Percentiles rank a stretch among this genome's conserved stretches.
phyloP scores from a whole-genome alignment of 2,113 vertebrate species.

The Strigops habroptila region DNA sequence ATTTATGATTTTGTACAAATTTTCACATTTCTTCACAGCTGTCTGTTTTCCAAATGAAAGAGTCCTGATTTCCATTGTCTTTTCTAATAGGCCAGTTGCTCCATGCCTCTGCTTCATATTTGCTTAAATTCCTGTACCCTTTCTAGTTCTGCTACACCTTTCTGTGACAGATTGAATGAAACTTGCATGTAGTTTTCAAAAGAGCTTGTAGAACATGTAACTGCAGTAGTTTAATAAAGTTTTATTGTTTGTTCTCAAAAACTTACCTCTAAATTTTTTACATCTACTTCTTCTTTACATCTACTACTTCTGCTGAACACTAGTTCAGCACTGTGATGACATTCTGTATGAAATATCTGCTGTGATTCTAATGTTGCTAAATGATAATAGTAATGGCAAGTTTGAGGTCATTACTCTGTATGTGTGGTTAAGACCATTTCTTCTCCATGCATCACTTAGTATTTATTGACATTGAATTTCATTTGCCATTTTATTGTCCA shows the following conservation, averaged over 20 bases:
- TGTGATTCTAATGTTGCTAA: background rate
- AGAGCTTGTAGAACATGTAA: background rate
- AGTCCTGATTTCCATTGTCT: background rate
- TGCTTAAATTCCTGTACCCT: background rate
- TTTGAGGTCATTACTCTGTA: background rate
- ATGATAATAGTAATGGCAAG: background rate
- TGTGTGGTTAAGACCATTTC: background rate
- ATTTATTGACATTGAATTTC: constrained; percentile 8
- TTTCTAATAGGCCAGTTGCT: background rate
- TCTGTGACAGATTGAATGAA: background rate
- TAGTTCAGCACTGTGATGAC: background rate
- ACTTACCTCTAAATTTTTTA: background rate
- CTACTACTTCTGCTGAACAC: too few relatives aligned
- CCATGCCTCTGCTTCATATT: background rate
- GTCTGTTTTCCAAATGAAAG: background rate
- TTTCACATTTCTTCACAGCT: background rate
- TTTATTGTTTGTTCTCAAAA: background rate
- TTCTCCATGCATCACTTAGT: background rate
- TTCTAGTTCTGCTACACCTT: background rate
- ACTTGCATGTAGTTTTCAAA: background rate
- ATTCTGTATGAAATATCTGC: background rate
- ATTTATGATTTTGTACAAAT: background rate
- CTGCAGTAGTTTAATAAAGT: background rate
- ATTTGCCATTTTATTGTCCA: constrained; percentile 31
- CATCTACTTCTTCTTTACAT: background rate